Percentiles rank a stretch among this genome's conserved stretches.
Conservation (phyloP, 2,113 vertebrate genomes). For the Xenus cinereus region DNA sequence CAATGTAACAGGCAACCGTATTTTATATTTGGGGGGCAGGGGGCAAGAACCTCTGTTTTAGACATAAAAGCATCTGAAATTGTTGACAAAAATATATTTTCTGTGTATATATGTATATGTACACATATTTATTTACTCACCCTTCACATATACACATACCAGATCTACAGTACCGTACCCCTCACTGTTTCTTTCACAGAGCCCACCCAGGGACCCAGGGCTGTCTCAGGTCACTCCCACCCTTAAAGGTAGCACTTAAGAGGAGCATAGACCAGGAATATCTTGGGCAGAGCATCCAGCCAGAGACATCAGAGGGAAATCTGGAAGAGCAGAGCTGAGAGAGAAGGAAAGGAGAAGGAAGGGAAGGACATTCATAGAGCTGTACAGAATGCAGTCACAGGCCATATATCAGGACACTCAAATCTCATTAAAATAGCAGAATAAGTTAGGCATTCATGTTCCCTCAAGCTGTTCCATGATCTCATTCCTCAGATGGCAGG, state of each 20-base stretch:
- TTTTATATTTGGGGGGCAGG: background rate
- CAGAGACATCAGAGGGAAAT: background rate
- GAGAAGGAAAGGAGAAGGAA: background rate
- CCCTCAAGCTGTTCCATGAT: conserved; percentile 12
- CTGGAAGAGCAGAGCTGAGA: background rate
- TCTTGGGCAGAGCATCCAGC: background rate
- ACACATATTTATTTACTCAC: background rate
- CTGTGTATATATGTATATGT: rapidly evolving
- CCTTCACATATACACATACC: background rate
- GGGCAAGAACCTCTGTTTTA: background rate
- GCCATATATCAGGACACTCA: background rate
- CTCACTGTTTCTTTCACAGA: background rate
- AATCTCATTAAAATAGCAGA: conserved; percentile 16
- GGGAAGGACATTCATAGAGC: background rate
- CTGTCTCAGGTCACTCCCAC: background rate
- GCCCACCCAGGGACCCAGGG: background rate
- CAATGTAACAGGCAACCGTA: background rate
- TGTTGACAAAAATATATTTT: background rate
- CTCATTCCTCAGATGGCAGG: conserved; percentile 27
- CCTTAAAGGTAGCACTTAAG: background rate
- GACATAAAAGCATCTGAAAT: background rate
- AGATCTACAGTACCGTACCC: background rate
- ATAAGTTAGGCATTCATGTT: background rate
- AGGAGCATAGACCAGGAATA: background rate
- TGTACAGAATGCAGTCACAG: background rate